These are phyloP conservation scores for Meghimatium bilineatum DNA, from an alignment of 2,888 invertebrate species.

Conservation along the genomic window DNA sequence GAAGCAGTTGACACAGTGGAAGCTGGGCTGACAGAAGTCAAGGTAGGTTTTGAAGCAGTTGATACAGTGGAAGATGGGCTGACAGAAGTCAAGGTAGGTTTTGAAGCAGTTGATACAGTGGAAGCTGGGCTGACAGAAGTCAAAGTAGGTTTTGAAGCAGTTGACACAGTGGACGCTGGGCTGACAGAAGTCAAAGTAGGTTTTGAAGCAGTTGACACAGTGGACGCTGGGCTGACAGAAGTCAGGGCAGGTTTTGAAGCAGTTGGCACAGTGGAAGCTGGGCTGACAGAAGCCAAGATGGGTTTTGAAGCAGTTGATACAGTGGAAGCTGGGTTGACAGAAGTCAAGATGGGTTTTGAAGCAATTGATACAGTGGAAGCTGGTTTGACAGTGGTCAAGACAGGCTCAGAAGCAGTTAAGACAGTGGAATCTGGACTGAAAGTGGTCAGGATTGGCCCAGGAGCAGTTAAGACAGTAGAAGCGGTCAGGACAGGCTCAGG, in stretches of 20 bases:
- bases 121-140: too few relatives aligned
- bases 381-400: neutral
- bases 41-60: too few relatives aligned
- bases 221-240: neutral
- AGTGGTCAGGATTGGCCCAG: neutral
- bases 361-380: neutral
- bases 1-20: too few relatives aligned
- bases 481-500: neutral
- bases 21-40: neutral
- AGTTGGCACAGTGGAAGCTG: neutral
- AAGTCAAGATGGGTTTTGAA: neutral
- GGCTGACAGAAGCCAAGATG: neutral
- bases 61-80: neutral
- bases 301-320: neutral
- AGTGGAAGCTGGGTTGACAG: neutral
- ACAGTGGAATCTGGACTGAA: neutral
- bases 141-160: neutral
- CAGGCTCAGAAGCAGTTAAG: neutral
- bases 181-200: neutral
- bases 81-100: neutral
- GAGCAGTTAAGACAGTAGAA: neutral
- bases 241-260: neutral
- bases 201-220: neutral
- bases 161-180: neutral
- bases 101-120: neutral